These are phyloP conservation scores for Ecdyonurus torrentis DNA, from an alignment of 2,888 invertebrate genomes.

Conservation along the genomic window DNA sequence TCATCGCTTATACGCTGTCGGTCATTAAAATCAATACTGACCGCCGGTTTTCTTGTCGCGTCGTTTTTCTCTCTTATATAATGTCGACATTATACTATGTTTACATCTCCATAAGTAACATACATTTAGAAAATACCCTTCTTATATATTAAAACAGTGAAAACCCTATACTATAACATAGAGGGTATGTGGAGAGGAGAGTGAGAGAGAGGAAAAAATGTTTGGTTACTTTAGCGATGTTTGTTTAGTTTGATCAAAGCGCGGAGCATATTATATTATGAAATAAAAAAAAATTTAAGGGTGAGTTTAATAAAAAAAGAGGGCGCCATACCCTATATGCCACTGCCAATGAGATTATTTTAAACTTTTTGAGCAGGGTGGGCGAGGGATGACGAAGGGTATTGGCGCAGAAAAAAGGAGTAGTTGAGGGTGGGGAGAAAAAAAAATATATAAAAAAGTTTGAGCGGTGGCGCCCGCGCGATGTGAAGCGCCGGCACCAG, in stretches of 20 bases:
- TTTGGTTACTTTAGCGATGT: constrained; percentile 1
- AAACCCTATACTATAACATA: neutral
- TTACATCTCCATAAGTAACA: neutral
- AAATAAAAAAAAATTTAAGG: neutral
- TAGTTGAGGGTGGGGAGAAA: constrained; percentile 3
- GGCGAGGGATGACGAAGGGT: constrained; percentile 2
- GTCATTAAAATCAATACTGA: constrained; percentile 3
- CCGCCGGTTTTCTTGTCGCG: neutral
- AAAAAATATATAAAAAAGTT: no score
- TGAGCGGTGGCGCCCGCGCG: neutral
- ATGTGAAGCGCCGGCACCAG: neutral
- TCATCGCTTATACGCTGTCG: neutral
- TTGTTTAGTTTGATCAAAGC: constrained; percentile 2
- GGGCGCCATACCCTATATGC: neutral
- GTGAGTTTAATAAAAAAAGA: neutral
- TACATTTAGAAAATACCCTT: neutral
- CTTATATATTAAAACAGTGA: neutral
- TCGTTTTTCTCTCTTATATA: no score
- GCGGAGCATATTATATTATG: neutral
- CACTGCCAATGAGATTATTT: constrained; percentile 1
- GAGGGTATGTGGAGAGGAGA: neutral
- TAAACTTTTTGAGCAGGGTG: constrained; percentile 2
- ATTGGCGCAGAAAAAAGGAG: constrained; percentile 2
- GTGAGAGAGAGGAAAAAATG: no score
- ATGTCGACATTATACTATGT: neutral